Base-by-base conservation (phyloP, 2,888 invertebrate genomes). In the Phengaris arion region DNA sequence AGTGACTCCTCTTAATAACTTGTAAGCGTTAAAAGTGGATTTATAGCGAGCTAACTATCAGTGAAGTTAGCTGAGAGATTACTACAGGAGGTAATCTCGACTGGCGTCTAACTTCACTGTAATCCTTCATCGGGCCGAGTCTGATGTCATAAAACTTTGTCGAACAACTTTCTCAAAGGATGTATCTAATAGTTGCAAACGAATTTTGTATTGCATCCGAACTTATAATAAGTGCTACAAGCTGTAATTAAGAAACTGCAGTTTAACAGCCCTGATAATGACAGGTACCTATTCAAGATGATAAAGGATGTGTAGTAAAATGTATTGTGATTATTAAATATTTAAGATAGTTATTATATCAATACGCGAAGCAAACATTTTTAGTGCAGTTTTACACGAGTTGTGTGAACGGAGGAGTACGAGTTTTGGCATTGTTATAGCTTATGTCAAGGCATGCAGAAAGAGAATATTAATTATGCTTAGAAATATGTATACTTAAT, bases 61-160 rank as follows among this genome's bases (percentile, higher is more conserved):
- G 64, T 45, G 64, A 64, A 64, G 35, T 64, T 64, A 48, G 22
- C n/a, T 10, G 73, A 57, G 76, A 45, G 48, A 70, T 15, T 75
- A 68, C 54, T 75, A 64, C 48, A 45, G 76, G 70, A 74, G 75
- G 75, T 55, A 79, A 81, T 81, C 77, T 81, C 79, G 74, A 70
- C 76, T 74, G 76, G 77, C 74, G 79, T 75, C 69, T 74, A 78
- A 80, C 80, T 87, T 84, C 82, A 78, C 79, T 55, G 82, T 86
- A 86, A 88, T 87, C 86, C 84, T 85, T 88, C 86, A 86, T 85
- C 84, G 83, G 81, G 79, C 81, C 72, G 76, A 51, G 80, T 80
- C 80, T 82, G 81, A 83, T 81, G 81, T 84, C 83, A 84, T 85
- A 84, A 84, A 86, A 86, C 83, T 86, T 84, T 79, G 79, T 82